Base-by-base conservation (phyloP, 2,888 invertebrate genomes). In the Syrphus vitripennis region DNA sequence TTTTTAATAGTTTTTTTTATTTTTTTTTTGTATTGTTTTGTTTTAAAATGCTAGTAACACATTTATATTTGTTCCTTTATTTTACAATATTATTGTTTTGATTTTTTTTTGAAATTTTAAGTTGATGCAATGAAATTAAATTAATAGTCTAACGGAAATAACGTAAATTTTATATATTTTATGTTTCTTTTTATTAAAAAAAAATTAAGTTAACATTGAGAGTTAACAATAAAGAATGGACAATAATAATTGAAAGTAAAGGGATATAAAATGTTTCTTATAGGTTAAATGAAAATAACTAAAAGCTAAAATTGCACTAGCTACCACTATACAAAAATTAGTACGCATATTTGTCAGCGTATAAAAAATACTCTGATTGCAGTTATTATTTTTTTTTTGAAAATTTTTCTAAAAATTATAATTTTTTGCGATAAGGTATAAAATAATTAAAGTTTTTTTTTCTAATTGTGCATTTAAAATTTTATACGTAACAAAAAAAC, bases 251-350 rank as follows among this genome's bases (percentile, higher is more conserved):
- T 72, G 50, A 34, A 9, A 19, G 19, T 61, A 10, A n/a, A 40
- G 31, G 61, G 37, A 75, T 21, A 65, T 34, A 45, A 45, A 45
- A 63, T 19, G 19, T 45, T 26, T 45, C 65, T 65, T 14, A 48
- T 24, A 45, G 59, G 34, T 24, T 50, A 61, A 16, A 37, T 45
- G 67, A 37, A 72, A 79, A 86, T 67, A 88, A 89, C 82, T 89
- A 89, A 82, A 87, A 89, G 90, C 91, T 91, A 91, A 86, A 91
- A 91, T 91, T 91, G 91, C 91, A 91, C 91, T 91, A 91, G 91
- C 91, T 91, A 91, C 90, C 90, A 91, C 91, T 91, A 90, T 90
- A 90, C 90, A 91, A 90, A 90, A 89, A 87, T 87, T 81, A 84
- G 81, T 84, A 72, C 69, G 76, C 81, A 71, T 81, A 72, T 45